Evolutionary conservation across 23 tunicate species (phyloP).

Genomic region (Ciona savignyi): DNA sequence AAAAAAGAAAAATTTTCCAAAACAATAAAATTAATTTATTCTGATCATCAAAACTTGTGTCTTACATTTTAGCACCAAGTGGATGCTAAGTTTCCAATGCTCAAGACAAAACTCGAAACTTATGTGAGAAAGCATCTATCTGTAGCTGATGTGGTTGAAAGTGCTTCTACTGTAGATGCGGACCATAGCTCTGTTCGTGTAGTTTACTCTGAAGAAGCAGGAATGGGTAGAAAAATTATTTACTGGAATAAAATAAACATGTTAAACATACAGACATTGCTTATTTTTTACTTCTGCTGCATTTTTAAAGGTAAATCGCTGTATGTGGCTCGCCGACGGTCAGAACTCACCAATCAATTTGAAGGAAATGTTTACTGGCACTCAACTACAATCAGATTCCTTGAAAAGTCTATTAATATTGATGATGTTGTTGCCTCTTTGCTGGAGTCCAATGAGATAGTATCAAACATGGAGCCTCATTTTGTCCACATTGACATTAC

Average conservation of each 20-base stretch:
- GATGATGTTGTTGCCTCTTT: slow-evolving; percentile 43
- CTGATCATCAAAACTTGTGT: slow-evolving; percentile 11
- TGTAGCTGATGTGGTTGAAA: too few species aligned
- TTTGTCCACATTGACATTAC: slow-evolving; percentile 60
- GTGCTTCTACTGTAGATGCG: too few species aligned
- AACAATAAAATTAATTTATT: slow-evolving; percentile 3
- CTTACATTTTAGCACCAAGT: slow-evolving; percentile 40
- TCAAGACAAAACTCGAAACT: too few species aligned
- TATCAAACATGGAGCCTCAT: slow-evolving; percentile 10
- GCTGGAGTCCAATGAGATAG: slow-evolving; percentile 6
- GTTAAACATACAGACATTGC: too few species aligned
- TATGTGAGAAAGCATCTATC: too few species aligned
- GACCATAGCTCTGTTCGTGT: too few species aligned
- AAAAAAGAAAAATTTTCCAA: slow-evolving; percentile 39
- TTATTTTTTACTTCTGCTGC: too few species aligned
- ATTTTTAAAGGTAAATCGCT: too few species aligned
- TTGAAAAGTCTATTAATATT: slow-evolving; percentile 30
- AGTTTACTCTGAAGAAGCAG: too few species aligned
- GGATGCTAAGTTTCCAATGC: too few species aligned
- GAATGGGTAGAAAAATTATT: too few species aligned
- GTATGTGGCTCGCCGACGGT: slow-evolving; percentile 15
- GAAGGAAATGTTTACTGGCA: slow-evolving; percentile 21
- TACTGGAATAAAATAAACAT: too few species aligned
- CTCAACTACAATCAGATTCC: slow-evolving; percentile 29
- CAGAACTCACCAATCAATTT: not conserved